Evolutionary conservation across 2,797 vertebrate species (phyloP).

Genomic region (Xenentodon cancila): DNA sequence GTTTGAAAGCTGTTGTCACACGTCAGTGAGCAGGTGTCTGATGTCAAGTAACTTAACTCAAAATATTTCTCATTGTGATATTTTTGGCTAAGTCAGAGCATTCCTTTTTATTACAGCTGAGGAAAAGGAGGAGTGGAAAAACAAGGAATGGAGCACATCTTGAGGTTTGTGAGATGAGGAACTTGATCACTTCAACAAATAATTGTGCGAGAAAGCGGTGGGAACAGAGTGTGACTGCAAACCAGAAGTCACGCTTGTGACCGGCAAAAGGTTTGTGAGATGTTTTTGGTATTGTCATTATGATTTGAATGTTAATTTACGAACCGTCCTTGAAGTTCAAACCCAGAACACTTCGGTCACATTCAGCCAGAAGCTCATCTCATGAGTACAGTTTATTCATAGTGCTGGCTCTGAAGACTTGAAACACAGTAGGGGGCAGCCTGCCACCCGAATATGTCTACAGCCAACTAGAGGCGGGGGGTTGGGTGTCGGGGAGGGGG

Average conservation of each 20-base stretch:
- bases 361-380: no score
- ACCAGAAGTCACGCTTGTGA: not conserved
- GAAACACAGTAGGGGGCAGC: no score
- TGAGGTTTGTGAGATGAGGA: constrained; percentile 25
- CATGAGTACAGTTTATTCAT: no score
- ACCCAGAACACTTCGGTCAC: no score
- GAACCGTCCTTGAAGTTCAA: no score
- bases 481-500: no score
- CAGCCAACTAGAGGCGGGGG: no score
- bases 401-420: no score
- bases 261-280: no score
- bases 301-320: no score
- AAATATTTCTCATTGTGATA: constrained; percentile 66
- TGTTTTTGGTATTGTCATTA: no score
- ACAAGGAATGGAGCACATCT: constrained; percentile 20
- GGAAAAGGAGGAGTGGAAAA: constrained; percentile 19
- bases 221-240: not conserved
- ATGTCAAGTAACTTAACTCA: constrained; percentile 78
- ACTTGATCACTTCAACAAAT: constrained; percentile 12
- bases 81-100: constrained; percentile 39
- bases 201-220: not conserved
- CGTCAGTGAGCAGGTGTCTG: constrained; percentile 72
- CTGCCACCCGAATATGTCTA: no score
- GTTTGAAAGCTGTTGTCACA: constrained; percentile 81
- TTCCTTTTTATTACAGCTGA: constrained; percentile 42